phyloP scores from a whole-genome alignment of 2,888 invertebrate species.

The Sinodicranocentrus sp. region DNA sequence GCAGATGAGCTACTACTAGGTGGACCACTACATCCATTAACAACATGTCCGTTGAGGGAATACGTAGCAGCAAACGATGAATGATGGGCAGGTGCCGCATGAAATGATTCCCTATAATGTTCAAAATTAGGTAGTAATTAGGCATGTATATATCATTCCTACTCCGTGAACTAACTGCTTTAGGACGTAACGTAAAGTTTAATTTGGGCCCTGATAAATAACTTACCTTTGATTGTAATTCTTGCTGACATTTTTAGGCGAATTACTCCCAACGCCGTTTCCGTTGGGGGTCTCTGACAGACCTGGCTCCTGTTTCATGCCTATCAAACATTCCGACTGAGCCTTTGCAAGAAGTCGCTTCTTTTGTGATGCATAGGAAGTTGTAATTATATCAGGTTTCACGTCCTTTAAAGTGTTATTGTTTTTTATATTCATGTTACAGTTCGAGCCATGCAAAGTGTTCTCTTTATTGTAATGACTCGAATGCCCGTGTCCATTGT shows the following conservation, averaged over 20 bases:
- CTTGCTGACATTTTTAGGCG: conserved; percentile 54
- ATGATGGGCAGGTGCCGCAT: conserved; percentile 67
- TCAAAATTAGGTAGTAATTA: too few species aligned
- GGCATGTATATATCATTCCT: too few species aligned
- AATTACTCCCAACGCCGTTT: conserved; percentile 63
- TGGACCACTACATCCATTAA: conserved; percentile 33
- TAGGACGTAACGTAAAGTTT: too few species aligned
- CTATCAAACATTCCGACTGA: conserved; percentile 84
- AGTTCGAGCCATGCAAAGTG: neutral
- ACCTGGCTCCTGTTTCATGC: conserved; percentile 76
- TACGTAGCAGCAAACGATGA: conserved; percentile 48
- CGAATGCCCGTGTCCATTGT: conserved; percentile 19
- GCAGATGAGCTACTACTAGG: conserved; percentile 60
- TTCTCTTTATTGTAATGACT: conserved; percentile 45
- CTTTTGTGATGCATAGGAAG: conserved; percentile 85
- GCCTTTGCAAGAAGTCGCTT: conserved; percentile 93
- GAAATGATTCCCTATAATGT: conserved; percentile 69
- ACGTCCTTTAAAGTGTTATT: conserved; percentile 69
- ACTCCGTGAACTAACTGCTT: too few species aligned
- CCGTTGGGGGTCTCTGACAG: conserved; percentile 69
- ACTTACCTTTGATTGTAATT: conserved; percentile 48
- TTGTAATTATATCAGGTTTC: conserved; percentile 74
- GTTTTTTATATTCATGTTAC: conserved; percentile 35
- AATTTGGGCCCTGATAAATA: too few species aligned
- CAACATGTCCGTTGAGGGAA: conserved; percentile 53